These are phyloP conservation scores for Phaetusa simplex DNA, from an alignment of 2,113 vertebrate species.

Conservation along the genomic window DNA sequence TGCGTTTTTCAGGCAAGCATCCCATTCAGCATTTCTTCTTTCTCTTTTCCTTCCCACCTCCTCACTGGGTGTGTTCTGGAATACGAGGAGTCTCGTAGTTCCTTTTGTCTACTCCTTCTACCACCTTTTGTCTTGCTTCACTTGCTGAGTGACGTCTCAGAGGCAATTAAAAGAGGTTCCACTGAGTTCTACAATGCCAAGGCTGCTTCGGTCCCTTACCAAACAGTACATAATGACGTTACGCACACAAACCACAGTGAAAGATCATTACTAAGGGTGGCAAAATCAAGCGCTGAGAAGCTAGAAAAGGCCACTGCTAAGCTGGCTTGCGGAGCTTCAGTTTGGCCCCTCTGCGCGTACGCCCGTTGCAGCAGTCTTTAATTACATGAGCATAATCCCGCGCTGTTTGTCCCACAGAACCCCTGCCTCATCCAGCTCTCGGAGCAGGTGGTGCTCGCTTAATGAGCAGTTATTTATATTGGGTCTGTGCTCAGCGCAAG, in stretches of 20 bases:
- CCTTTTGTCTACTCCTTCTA: not conserved
- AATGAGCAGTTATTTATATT: conserved; percentile 21
- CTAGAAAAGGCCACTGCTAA: not conserved
- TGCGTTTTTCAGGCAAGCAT: not conserved
- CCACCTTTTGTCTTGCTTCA: not conserved
- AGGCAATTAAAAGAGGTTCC: conserved; percentile 20
- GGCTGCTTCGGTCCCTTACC: not conserved
- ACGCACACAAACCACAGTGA: not conserved
- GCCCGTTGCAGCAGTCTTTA: not conserved
- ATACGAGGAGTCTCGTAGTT: not conserved
- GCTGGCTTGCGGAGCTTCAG: not conserved
- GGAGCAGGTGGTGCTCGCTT: not conserved
- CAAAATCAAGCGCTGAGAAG: not conserved
- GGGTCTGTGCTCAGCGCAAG: not conserved
- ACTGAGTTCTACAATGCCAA: not conserved
- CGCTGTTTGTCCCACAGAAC: not conserved
- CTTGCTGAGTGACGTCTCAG: not conserved
- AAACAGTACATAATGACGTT: not conserved
- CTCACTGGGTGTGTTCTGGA: not conserved
- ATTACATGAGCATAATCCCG: not conserved
- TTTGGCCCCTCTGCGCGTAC: not conserved
- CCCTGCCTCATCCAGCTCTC: conserved; percentile 4
- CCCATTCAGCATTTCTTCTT: not conserved
- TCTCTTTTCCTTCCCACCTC: not conserved
- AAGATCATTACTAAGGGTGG: not conserved